Conservation (phyloP, 2,797 vertebrate genomes). For the Ibycter americanus region DNA sequence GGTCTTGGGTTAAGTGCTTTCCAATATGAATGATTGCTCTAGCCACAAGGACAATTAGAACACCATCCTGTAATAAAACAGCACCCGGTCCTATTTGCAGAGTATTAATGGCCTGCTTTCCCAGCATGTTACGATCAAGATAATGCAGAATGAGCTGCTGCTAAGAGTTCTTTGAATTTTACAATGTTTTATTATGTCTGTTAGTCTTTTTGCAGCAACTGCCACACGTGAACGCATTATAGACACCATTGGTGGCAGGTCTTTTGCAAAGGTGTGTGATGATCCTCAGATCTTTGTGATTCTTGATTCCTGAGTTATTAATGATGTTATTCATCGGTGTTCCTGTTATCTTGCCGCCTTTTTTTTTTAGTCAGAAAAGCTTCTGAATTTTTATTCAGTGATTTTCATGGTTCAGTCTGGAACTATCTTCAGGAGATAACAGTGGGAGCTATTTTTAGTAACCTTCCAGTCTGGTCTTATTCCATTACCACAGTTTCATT, state of each 20-base stretch:
- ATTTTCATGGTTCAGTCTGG: background rate
- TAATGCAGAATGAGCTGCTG: conserved; percentile 24
- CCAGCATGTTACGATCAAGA: background rate
- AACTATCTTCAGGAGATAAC: background rate
- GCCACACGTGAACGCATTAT: background rate
- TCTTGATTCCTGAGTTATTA: background rate
- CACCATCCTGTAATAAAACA: conserved; percentile 47
- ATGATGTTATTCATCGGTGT: background rate
- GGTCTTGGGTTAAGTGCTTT: conserved; percentile 37
- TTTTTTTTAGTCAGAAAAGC: background rate
- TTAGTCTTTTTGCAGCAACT: background rate
- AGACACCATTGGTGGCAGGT: background rate
- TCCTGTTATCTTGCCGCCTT: background rate
- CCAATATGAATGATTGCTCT: background rate
- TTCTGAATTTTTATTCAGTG: background rate
- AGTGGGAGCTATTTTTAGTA: background rate
- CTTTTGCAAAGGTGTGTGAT: background rate
- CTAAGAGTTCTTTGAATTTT: conserved; percentile 1
- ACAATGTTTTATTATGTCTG: background rate
- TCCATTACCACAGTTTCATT: background rate
- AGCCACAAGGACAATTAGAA: conserved; percentile 53
- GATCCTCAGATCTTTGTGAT: background rate
- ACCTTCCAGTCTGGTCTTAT: background rate
- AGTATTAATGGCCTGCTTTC: conserved; percentile 38
- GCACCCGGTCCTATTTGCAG: conserved; percentile 45